Evolutionary conservation across 2,113 vertebrate genomes (phyloP), one percentile per base, ranked within the genome.

Genomic region (Rhea pennata): DNA sequence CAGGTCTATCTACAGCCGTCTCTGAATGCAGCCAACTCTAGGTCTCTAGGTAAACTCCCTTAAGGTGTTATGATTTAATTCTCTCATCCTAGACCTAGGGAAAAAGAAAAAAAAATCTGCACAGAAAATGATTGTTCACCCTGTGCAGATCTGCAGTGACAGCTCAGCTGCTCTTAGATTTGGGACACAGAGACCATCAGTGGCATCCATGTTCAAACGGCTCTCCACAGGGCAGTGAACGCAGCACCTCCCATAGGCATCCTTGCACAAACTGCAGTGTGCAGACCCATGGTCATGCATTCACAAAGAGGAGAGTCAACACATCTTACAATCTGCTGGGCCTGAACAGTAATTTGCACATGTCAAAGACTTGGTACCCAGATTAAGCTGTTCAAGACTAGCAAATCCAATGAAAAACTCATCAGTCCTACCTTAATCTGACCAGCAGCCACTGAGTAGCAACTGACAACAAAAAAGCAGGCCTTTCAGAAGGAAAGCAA

Each of bases 301-400:
- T 29, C 14, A 27, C 16, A 16, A 3, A 4, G 58, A 83, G 46
- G 66, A 58, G 15, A 78, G 27, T 4, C 40, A 39, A 20, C 9
- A 20, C 5, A 0, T 6, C 33, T 4, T 8, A 29, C 20, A 70
- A 21, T 1, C 24, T 13, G 19, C 50, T 44, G 23, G 14, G 8
- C 12, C 21, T 70, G 19, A 42, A 46, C 22, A 5, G 7, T 42
- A 48, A 42, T 58, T 59, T 82, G 12, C 6, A 4, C 2, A 0
- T 15, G 20, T 36, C 27, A 76, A 92, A 83, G 24, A 19, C 22
- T 31, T 65, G 20, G 2, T 51, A 27, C 39, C 27, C 27, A 5
- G n/a, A 61, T 51, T 13, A 66, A 46, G n/a, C 70, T 65, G 15
- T 4, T 44, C 15, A 66, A 40, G 56, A 59, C 39, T 2, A 33